Evolutionary conservation across 2,888 invertebrate species (phyloP).

Genomic region (Spialia ferax): DNA sequence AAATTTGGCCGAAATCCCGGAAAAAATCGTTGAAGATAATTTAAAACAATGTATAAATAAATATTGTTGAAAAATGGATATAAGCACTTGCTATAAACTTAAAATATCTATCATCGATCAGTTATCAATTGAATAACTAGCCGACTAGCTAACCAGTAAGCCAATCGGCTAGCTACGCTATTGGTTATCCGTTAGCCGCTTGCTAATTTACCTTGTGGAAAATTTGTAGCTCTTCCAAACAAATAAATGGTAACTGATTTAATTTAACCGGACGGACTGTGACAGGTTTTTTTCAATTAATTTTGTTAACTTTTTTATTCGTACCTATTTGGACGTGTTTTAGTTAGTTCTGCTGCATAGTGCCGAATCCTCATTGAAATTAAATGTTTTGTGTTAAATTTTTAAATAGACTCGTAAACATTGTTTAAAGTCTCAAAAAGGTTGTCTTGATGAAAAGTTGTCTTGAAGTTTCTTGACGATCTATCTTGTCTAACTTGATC

Average conservation of each 20-base stretch:
- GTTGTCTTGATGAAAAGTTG: too few species aligned
- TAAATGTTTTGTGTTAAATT: not conserved
- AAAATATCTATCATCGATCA: not conserved
- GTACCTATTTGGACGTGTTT: constrained; percentile 14
- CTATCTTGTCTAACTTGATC: too few species aligned
- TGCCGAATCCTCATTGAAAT: not conserved
- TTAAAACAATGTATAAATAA: too few species aligned
- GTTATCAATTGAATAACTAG: not conserved
- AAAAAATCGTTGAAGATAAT: too few species aligned
- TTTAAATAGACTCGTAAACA: not conserved
- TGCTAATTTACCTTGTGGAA: constrained; percentile 35
- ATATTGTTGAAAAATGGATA: too few species aligned
- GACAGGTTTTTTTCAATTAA: constrained; percentile 28
- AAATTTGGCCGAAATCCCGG: too few species aligned
- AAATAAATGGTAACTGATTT: constrained; percentile 38
- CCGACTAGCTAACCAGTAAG: not conserved
- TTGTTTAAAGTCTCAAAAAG: not conserved
- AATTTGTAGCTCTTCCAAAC: constrained; percentile 33
- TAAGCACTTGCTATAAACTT: too few species aligned
- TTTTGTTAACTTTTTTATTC: constrained; percentile 25
- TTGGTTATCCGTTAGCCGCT: not conserved
- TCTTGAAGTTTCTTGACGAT: too few species aligned
- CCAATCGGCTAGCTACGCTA: not conserved
- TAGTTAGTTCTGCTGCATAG: constrained; percentile 6
- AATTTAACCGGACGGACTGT: constrained; percentile 23